phyloP scores from a whole-genome alignment of 2,888 invertebrate genomes.

The Apamea epomidion region DNA sequence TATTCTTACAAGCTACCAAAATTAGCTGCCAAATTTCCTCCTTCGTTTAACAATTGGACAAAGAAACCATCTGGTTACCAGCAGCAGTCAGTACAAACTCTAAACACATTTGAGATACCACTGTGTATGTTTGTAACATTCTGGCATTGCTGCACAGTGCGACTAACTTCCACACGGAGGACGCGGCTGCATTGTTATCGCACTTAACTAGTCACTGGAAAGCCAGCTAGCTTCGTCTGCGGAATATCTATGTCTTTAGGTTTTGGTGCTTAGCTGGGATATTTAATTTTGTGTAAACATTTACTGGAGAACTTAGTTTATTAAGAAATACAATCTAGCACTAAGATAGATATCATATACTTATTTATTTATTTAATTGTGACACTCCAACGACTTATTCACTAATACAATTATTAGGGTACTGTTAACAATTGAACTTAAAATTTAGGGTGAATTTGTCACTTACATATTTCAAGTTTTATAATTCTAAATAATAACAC shows the following conservation, averaged over 20 bases:
- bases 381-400: no score
- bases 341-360: no score
- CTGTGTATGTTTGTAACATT: slow-evolving; percentile 28
- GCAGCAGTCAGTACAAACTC: slow-evolving; percentile 6
- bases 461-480: no score
- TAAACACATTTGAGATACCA: slow-evolving; percentile 33
- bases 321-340: no score
- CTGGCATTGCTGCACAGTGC: slow-evolving; percentile 19
- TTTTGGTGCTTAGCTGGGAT: slow-evolving; percentile 4
- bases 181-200: slow-evolving; percentile 46
- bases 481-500: no score
- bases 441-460: no score
- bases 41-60: neutral
- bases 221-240: slow-evolving; percentile 23
- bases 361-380: no score
- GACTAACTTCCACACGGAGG: slow-evolving; percentile 29
- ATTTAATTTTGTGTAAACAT: neutral
- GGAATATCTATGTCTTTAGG: slow-evolving; percentile 20
- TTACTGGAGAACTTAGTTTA: neutral
- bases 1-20: neutral
- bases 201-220: slow-evolving; percentile 52
- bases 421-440: no score
- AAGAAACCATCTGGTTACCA: neutral
- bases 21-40: neutral
- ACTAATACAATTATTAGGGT: no score